A percentile compares a stretch with the other conserved stretches of the same genome.
phyloP scores from a whole-genome alignment of 2,113 vertebrate species.

The Cygnus atratus region DNA sequence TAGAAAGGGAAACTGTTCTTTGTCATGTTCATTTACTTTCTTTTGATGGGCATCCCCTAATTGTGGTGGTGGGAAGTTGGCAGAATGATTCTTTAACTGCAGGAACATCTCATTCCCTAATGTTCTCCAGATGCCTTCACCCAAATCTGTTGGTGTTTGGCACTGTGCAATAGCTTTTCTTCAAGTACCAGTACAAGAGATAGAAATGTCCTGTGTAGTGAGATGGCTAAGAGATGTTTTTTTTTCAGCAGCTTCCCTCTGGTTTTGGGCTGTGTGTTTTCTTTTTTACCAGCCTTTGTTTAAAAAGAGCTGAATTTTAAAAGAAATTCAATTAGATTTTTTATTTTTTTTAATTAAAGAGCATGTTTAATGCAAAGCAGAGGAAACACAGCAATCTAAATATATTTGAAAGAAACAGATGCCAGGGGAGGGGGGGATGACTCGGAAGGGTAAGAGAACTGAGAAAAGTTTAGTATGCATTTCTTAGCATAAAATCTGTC shows the following conservation, averaged over 20 bases:
- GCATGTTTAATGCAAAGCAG: neutral
- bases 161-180: neutral
- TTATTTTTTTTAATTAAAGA: neutral
- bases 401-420: neutral
- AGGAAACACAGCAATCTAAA: neutral
- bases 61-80: neutral
- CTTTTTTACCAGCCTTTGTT: neutral
- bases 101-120: neutral
- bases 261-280: neutral
- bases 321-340: neutral
- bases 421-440: neutral
- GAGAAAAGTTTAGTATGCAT: neutral
- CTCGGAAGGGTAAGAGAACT: neutral
- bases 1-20: neutral
- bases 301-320: neutral
- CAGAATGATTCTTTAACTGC: neutral
- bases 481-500: neutral
- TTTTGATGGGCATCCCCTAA: neutral
- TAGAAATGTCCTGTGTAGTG: neutral
- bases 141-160: neutral
- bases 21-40: neutral
- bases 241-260: neutral
- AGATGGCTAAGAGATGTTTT: neutral
- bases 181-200: neutral
- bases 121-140: neutral